Conservation (phyloP, 2,888 invertebrate species). For the Adelognathus sp. region DNA sequence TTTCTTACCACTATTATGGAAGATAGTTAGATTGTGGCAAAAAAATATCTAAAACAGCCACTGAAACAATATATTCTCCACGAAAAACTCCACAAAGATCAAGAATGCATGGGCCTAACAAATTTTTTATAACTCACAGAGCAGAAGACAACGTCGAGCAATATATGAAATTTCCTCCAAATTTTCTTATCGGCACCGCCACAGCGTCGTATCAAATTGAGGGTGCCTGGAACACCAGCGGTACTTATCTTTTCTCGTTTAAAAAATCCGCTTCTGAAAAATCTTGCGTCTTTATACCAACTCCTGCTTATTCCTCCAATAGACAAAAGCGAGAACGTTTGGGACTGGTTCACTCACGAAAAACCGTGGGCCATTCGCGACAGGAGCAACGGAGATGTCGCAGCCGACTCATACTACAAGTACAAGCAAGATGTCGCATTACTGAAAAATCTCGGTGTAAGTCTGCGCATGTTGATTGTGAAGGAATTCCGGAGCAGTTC, state of each 20-base stretch:
- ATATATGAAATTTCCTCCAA: conserved; percentile 60
- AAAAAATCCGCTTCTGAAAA: too few relatives aligned
- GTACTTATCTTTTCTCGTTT: conserved; percentile 77
- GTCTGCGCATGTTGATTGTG: neutral
- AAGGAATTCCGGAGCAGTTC: neutral
- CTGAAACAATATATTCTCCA: too few relatives aligned
- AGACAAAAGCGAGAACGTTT: conserved; percentile 86
- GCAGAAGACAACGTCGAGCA: neutral
- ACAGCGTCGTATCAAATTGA: conserved; percentile 85
- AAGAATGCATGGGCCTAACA: too few relatives aligned
- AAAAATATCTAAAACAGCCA: too few relatives aligned
- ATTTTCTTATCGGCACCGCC: conserved; percentile 68
- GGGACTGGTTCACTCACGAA: conserved; percentile 47
- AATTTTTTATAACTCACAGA: neutral
- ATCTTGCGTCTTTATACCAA: neutral
- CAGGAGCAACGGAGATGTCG: conserved; percentile 65
- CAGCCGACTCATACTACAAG: conserved; percentile 72
- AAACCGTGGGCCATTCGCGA: conserved; percentile 36
- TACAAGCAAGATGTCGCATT: conserved; percentile 64
- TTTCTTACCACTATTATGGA: too few relatives aligned
- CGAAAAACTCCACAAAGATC: too few relatives aligned
- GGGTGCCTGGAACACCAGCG: conserved; percentile 85
- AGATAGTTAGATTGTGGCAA: too few relatives aligned
- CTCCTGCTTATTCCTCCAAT: neutral
- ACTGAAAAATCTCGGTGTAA: conserved; percentile 48